Percentiles rank a stretch among this genome's conserved stretches.
phyloP scores from a whole-genome alignment of 2,113 vertebrate species.

The Platichthys flesus region DNA sequence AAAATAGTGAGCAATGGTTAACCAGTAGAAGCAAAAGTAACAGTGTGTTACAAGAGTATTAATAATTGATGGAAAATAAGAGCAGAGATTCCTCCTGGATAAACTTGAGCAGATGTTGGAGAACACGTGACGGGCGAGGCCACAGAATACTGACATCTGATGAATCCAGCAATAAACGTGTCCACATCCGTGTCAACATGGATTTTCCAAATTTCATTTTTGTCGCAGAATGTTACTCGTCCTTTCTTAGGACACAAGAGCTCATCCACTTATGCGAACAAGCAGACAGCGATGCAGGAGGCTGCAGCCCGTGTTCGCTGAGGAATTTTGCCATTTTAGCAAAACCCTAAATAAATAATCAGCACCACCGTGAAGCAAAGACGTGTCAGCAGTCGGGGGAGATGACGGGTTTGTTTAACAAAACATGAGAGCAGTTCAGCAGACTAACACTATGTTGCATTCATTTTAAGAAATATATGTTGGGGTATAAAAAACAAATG shows the following conservation, averaged over 20 bases:
- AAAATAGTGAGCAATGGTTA: not conserved
- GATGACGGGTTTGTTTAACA: constrained; percentile 39
- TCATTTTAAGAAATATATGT: not conserved
- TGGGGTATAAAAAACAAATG: not conserved
- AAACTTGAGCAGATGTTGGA: no score
- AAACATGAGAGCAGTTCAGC: constrained; percentile 40
- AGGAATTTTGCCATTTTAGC: constrained; percentile 44
- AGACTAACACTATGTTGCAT: constrained; percentile 17
- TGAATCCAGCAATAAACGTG: no score
- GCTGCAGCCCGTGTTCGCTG: constrained; percentile 6
- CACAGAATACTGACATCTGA: no score
- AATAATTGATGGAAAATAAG: no score
- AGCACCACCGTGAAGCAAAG: constrained; percentile 7
- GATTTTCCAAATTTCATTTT: not conserved
- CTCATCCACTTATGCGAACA: constrained; percentile 28
- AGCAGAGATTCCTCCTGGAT: no score
- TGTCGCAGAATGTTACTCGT: not conserved
- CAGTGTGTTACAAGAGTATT: no score
- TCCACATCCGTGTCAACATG: no score
- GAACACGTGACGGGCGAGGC: not conserved
- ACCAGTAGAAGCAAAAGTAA: not conserved
- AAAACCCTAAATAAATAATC: constrained; percentile 61
- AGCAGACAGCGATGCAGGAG: not conserved
- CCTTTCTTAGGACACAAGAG: not conserved
- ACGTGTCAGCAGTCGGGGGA: constrained; percentile 22